phyloP scores from a whole-genome alignment of 2,888 invertebrate species.

The Meandrusa payeni region DNA sequence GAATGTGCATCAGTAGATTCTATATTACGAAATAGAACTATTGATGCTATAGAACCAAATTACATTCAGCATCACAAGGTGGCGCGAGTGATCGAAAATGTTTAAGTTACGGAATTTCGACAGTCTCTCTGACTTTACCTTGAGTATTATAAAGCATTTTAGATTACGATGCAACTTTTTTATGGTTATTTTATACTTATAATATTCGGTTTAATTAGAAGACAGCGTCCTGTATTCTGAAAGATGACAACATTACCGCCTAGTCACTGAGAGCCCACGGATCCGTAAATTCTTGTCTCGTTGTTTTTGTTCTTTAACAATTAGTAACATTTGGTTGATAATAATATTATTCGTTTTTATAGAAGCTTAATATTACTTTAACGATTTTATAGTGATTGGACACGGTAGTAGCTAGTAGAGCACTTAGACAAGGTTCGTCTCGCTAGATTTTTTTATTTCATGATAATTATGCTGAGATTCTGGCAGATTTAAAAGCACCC shows the following conservation, averaged over 20 bases:
- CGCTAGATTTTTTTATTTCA: conserved; percentile 65
- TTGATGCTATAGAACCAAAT: conserved; percentile 42
- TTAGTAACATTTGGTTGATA: conserved; percentile 73
- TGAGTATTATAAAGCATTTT: conserved; percentile 72
- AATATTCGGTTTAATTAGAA: conserved; percentile 42
- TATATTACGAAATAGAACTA: conserved; percentile 44
- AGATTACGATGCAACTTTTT: conserved; percentile 44
- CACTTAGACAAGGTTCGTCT: conserved; percentile 71
- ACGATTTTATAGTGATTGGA: conserved; percentile 57
- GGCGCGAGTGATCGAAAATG: conserved; percentile 52
- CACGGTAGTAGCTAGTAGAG: conserved; percentile 77
- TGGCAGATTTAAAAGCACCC: conserved; percentile 46
- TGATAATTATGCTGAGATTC: conserved; percentile 63
- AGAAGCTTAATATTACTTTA: conserved; percentile 63
- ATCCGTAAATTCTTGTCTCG: conserved; percentile 56
- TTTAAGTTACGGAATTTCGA: conserved; percentile 46
- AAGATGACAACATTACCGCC: conserved; percentile 69
- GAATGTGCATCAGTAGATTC: conserved; percentile 47
- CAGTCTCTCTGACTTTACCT: conserved; percentile 45
- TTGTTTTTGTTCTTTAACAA: conserved; percentile 60
- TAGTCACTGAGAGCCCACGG: conserved; percentile 78
- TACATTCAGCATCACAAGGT: conserved; percentile 49
- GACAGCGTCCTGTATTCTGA: conserved; percentile 44
- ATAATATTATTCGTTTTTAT: conserved; percentile 74
- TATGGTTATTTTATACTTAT: conserved; percentile 43